phyloP scores from a whole-genome alignment of 2,113 vertebrate species.

The Gymnarchus niloticus region DNA sequence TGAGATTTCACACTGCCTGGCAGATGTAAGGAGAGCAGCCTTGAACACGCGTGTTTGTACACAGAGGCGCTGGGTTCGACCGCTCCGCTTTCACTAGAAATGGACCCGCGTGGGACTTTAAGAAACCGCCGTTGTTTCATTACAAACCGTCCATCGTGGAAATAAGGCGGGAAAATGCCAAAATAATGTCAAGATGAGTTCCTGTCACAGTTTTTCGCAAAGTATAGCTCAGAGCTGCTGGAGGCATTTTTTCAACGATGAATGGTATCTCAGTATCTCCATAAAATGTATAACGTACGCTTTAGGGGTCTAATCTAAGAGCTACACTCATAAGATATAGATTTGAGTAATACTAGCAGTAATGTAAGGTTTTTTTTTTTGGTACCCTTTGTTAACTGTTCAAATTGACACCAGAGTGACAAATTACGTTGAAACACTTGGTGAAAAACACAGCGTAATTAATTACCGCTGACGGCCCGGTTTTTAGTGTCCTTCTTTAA shows the following conservation, averaged over 20 bases:
- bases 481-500: not conserved
- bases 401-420: not conserved
- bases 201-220: constrained; percentile 41
- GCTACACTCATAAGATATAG: not conserved
- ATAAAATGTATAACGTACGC: too few species aligned
- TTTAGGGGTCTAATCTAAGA: not conserved
- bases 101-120: not conserved
- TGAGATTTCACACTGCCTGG: constrained; percentile 32
- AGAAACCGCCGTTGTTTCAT: not conserved
- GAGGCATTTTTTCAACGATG: constrained; percentile 33
- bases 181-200: constrained; percentile 64
- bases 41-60: constrained; percentile 36
- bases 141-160: constrained; percentile 32
- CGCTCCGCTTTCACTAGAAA: constrained; percentile 39
- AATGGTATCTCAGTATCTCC: constrained; percentile 12
- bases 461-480: not conserved
- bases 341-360: not conserved
- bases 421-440: not conserved
- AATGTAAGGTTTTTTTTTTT: not conserved
- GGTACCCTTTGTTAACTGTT: not conserved
- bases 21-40: constrained; percentile 10
- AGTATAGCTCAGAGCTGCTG: not conserved
- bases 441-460: not conserved
- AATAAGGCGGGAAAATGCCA: constrained; percentile 61
- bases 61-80: constrained; percentile 55